Evolutionary conservation across 2,797 vertebrate species (phyloP).

Genomic region (Leuciscus waleckii): DNA sequence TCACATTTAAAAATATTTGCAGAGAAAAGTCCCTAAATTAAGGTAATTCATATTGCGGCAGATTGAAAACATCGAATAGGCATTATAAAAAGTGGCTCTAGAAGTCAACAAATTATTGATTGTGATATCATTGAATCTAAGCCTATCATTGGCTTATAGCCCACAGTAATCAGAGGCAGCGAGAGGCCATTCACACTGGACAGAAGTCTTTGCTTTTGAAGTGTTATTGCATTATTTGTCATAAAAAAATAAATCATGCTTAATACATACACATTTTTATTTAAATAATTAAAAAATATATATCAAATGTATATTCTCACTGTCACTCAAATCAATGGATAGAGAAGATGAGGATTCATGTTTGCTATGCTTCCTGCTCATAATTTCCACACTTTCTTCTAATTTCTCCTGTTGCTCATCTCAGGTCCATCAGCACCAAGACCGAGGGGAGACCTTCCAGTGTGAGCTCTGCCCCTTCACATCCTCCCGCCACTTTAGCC

Average conservation of each 20-base stretch:
- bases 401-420: constrained; percentile 49
- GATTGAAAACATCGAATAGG: background rate
- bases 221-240: background rate
- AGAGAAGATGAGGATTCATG: background rate
- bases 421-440: constrained; percentile 99
- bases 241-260: background rate
- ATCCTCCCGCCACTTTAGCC: constrained; percentile 99
- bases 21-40: background rate
- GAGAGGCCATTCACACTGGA: background rate
- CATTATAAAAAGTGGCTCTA: background rate
- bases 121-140: background rate
- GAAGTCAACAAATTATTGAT: background rate
- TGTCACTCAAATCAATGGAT: background rate
- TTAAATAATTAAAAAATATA: background rate
- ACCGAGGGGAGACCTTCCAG: constrained; percentile 98
- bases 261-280: background rate
- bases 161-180: background rate
- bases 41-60: background rate
- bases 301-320: background rate
- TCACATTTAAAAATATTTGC: constrained; percentile 4
- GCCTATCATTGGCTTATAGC: background rate
- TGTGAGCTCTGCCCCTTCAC: constrained; percentile 99
- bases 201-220: background rate
- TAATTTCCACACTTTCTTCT: constrained; percentile 15
- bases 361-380: background rate